Evolutionary conservation across 2,888 invertebrate genomes (phyloP).

Genomic region (Trichopoda pennipes): DNA sequence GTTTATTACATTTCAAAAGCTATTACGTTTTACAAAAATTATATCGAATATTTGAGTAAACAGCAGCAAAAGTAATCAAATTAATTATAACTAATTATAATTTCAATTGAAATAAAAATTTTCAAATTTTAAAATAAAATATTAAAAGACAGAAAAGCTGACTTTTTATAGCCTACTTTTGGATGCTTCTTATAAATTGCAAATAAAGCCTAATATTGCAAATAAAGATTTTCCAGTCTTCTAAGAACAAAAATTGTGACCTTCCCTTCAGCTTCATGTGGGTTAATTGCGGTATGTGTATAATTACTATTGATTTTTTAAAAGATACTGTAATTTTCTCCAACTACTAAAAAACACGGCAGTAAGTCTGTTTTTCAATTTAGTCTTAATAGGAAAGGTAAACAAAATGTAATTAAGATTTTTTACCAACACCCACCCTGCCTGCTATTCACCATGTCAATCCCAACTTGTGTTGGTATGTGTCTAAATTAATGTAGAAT

Average conservation of each 20-base stretch:
- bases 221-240: background rate
- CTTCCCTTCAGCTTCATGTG: background rate
- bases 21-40: background rate
- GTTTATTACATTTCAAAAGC: slow-evolving; percentile 1
- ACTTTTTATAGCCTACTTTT: slow-evolving; percentile 22
- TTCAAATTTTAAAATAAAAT: background rate
- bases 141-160: background rate
- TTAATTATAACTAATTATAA: slow-evolving; percentile 14
- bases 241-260: background rate
- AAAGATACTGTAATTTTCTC: slow-evolving; percentile 23
- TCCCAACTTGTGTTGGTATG: background rate
- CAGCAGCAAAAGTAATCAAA: slow-evolving; percentile 11
- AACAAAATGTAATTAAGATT: slow-evolving; percentile 60
- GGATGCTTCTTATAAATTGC: background rate
- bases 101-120: background rate
- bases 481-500: background rate
- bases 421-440: background rate
- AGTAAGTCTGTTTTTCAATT: slow-evolving; percentile 49
- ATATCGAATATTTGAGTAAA: slow-evolving; percentile 20
- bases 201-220: background rate
- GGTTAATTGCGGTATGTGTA: slow-evolving; percentile 15
- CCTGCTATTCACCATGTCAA: background rate
- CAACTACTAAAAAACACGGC: background rate
- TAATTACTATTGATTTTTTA: slow-evolving; percentile 47
- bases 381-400: slow-evolving; percentile 55